Percentiles rank a stretch among this genome's conserved stretches.
Conservation (phyloP, 2,797 vertebrate species). For the Alcedo quadribrachys region DNA sequence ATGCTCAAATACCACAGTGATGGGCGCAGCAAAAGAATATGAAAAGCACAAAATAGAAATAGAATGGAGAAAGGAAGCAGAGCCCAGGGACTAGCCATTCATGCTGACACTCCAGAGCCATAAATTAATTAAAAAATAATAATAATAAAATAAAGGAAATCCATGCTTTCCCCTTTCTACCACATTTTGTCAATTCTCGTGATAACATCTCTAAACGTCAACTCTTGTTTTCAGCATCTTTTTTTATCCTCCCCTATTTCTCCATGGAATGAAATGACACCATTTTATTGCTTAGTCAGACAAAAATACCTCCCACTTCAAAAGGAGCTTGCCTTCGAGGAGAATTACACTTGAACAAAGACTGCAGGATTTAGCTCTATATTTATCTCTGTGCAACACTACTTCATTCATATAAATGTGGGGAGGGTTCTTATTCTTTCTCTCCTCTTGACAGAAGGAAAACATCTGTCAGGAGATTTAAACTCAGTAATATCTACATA, state of each 20-base stretch:
- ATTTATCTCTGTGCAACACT: conserved; percentile 26
- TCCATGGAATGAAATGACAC: conserved; percentile 49
- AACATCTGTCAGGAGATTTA: not conserved
- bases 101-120: conserved; percentile 35
- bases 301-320: conserved; percentile 66
- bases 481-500: not conserved
- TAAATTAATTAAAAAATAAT: not conserved
- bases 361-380: conserved; percentile 33
- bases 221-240: conserved; percentile 14
- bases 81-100: conserved; percentile 31
- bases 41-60: conserved; percentile 51
- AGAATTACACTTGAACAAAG: conserved; percentile 60
- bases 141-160: not conserved
- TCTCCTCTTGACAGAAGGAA: conserved; percentile 7
- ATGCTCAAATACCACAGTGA: conserved; percentile 50
- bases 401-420: conserved; percentile 38
- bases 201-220: conserved; percentile 14
- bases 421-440: not conserved
- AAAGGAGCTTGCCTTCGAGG: conserved; percentile 58
- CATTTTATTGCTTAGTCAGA: conserved; percentile 59
- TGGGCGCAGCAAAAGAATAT: conserved; percentile 7
- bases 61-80: conserved; percentile 18
- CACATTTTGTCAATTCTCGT: not conserved
- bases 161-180: not conserved
- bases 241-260: conserved; percentile 23